Conservation (phyloP, 2,888 invertebrate genomes). For the Parelbella ahira region DNA sequence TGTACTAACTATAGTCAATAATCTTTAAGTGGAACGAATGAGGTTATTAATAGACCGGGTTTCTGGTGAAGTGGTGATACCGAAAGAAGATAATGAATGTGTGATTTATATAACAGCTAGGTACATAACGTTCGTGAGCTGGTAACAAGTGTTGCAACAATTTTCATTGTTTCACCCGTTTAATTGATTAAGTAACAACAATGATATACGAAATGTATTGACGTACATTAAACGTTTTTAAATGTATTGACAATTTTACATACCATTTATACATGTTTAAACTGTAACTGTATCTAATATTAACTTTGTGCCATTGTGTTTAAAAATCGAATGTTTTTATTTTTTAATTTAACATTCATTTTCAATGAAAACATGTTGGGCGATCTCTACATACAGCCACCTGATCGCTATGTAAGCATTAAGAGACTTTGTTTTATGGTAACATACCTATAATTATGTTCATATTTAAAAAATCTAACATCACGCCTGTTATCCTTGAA, state of each 20-base stretch:
- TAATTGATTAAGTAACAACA: constrained; percentile 20
- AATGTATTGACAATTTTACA: constrained; percentile 21
- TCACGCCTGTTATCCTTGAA: too few relatives aligned
- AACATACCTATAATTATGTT: too few relatives aligned
- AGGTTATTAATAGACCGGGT: constrained; percentile 31
- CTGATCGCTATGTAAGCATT: too few relatives aligned
- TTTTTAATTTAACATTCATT: too few relatives aligned
- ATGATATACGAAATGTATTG: constrained; percentile 14
- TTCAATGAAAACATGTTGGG: too few relatives aligned
- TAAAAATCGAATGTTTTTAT: too few relatives aligned
- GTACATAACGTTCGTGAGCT: not conserved
- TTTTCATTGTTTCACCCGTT: constrained; percentile 11
- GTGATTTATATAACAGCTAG: constrained; percentile 2
- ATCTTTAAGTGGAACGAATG: constrained; percentile 34
- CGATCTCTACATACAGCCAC: too few relatives aligned
- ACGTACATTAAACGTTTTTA: constrained; percentile 13
- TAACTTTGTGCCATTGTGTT: too few relatives aligned
- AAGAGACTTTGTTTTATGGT: too few relatives aligned
- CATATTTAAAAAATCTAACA: too few relatives aligned
- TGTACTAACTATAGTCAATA: too few relatives aligned
- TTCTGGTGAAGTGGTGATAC: constrained; percentile 27
- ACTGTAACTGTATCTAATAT: constrained; percentile 15
- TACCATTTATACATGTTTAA: constrained; percentile 20
- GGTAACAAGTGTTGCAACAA: constrained; percentile 1
- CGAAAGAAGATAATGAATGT: constrained; percentile 9